phyloP scores from a whole-genome alignment of 2,113 vertebrate species.

The Kobus ellipsiprymnus region DNA sequence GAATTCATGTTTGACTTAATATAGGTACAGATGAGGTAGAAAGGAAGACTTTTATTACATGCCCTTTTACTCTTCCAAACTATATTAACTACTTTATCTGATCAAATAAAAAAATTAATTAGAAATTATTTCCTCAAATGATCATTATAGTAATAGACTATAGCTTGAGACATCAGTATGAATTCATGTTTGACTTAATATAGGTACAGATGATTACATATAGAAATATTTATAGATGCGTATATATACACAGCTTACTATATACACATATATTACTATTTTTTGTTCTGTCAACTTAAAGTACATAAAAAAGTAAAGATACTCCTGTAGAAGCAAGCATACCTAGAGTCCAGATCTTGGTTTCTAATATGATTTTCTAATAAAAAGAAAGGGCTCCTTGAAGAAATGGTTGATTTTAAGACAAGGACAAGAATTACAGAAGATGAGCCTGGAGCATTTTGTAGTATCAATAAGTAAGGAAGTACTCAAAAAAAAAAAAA shows the following conservation, averaged over 20 bases:
- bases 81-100: neutral
- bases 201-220: neutral
- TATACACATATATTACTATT: neutral
- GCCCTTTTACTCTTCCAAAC: neutral
- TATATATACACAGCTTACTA: neutral
- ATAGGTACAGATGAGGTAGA: neutral
- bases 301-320: neutral
- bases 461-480: neutral
- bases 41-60: neutral
- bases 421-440: neutral
- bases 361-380: neutral
- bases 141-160: neutral
- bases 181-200: neutral
- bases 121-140: neutral
- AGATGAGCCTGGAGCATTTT: neutral
- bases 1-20: neutral
- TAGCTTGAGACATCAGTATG: neutral
- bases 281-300: neutral
- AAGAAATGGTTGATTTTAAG: neutral
- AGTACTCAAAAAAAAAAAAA: neutral
- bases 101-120: neutral
- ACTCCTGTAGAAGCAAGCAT: neutral
- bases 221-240: neutral
- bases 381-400: neutral
- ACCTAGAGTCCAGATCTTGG: neutral